Evolutionary conservation across 2,888 invertebrate species (phyloP), one percentile per base, ranked within the genome.

Genomic region (Cyaniris semiargus): DNA sequence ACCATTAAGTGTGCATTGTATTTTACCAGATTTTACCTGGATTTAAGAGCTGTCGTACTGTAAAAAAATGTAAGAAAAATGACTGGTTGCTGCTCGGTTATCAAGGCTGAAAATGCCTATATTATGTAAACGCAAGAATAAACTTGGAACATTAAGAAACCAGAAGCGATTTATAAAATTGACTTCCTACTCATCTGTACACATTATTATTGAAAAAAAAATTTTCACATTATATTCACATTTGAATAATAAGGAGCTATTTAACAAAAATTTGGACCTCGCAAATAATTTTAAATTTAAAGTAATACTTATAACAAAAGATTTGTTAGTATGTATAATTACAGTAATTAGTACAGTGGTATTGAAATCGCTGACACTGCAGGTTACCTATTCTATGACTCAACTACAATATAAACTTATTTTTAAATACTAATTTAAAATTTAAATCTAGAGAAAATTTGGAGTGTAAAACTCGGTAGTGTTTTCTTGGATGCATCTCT

Each of bases 121-220:
- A 66, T n/a, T n/a, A 66, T 27, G 31, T 66, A 15, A 27, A 66
- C 66, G 60, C 60, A 60, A 60, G 13, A 60, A 60, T 60, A 60
- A 60, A 60, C 23, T 60, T 23, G 60, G 23, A 60, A 60, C 23
- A 60, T 60, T 23, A 60, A 60, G 60, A 60, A 66, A 66, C 66
- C 66, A 66, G 66, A 27, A 27, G 15, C 27, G 27, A 66, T 66
- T 66, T 66, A 66, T 66, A 66, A 15, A 27, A 27, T 66, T 66
- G 66, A 66, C 66, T 66, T 66, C 66, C 66, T 66, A 66, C 27
- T 31, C 66, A 66, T 66, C 66, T 31, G 15, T 27, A 66, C 23
- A 66, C 27, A 27, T 27, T 13, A 15, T 7, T 27, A 66, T 27
- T 66, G 27, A 66, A 15, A 23, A 44, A 60, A 60, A 60, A 1